phyloP scores from a whole-genome alignment of 2,888 invertebrate species.

The Chrysomela aeneicollis region DNA sequence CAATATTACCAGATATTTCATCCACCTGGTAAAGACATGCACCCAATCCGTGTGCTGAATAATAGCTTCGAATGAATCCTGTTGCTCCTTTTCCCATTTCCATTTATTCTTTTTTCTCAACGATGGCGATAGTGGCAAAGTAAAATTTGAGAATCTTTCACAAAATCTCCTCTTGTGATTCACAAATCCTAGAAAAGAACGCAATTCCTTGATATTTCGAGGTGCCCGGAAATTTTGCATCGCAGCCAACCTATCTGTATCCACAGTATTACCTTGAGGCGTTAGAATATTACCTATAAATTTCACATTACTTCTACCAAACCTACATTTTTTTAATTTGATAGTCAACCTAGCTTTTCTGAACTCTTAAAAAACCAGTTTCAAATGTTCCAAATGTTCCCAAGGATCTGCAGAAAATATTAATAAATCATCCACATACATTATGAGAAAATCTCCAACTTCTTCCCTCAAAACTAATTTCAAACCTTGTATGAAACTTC shows the following conservation, averaged over 20 bases:
- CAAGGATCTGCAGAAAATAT: no score
- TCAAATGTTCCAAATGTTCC: no score
- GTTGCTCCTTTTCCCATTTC: conserved; percentile 6
- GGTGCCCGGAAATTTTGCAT: conserved; percentile 5
- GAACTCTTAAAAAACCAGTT: no score
- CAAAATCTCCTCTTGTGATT: conserved; percentile 15
- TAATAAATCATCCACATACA: no score
- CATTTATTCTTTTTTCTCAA: conserved; percentile 6
- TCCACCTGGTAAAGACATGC: conserved; percentile 12
- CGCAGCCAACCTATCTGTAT: conserved; percentile 10
- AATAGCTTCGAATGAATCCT: not conserved
- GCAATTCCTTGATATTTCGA: conserved; percentile 20
- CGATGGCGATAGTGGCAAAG: not conserved
- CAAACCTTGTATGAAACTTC: no score
- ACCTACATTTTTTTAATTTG: no score
- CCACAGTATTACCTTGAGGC: not conserved
- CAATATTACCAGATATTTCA: not conserved
- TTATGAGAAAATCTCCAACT: no score
- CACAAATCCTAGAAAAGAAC: conserved; percentile 20
- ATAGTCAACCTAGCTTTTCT: no score
- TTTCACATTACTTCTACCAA: no score
- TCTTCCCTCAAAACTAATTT: no score
- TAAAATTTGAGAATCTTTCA: conserved; percentile 14
- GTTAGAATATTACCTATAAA: not conserved
- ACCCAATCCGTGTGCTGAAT: conserved; percentile 9